A percentile compares a stretch with the other conserved stretches of the same genome.
phyloP scores from a whole-genome alignment of 2,888 invertebrate species.

The Stenodema calcarata region DNA sequence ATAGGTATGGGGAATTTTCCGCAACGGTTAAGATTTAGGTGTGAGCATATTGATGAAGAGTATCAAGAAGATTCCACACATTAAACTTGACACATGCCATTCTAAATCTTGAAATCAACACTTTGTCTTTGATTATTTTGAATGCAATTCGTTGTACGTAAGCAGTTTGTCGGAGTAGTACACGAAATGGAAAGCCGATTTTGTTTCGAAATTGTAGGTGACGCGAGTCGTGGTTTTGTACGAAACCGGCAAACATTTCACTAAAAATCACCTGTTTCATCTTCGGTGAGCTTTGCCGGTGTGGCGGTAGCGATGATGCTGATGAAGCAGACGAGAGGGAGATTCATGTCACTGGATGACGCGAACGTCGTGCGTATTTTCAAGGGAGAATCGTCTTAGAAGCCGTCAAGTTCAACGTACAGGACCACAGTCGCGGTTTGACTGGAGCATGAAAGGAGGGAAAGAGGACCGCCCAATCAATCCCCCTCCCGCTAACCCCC shows the following conservation, averaged over 20 bases:
- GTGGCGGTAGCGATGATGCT: background rate
- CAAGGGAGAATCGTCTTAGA: background rate
- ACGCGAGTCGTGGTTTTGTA: background rate
- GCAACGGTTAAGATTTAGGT: too few species aligned
- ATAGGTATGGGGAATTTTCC: too few species aligned
- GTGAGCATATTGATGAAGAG: too few species aligned
- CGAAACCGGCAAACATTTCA: background rate
- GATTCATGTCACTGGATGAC: constrained; percentile 7
- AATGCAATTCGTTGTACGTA: too few species aligned
- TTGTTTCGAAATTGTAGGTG: too few species aligned
- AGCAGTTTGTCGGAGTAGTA: too few species aligned
- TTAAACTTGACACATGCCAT: too few species aligned
- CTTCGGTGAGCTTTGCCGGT: constrained; percentile 29
- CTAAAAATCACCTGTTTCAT: constrained; percentile 24
- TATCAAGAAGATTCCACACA: too few species aligned
- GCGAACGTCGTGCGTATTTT: background rate
- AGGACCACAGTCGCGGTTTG: constrained; percentile 24
- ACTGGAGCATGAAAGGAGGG: background rate
- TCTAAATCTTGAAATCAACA: too few species aligned
- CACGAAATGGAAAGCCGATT: too few species aligned
- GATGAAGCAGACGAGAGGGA: background rate
- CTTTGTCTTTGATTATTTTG: too few species aligned
- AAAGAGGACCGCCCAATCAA: constrained; percentile 16
- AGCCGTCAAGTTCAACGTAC: background rate
- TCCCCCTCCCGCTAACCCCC: background rate